phyloP scores from a whole-genome alignment of 2,797 vertebrate species.

The Acropternis orthonyx region DNA sequence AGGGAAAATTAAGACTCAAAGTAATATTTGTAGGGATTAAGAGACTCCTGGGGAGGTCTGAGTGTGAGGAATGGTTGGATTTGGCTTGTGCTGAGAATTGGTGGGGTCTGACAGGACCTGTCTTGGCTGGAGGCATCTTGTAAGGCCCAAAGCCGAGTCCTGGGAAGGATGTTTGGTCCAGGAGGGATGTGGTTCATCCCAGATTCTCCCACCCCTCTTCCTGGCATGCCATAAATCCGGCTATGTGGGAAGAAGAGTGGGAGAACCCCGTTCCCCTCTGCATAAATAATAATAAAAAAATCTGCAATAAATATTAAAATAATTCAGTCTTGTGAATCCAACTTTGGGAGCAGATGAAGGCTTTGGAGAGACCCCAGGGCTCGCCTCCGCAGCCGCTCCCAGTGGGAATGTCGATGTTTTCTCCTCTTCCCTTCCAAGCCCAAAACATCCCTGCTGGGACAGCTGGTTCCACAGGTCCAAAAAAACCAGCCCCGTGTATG shows the following conservation, averaged over 20 bases:
- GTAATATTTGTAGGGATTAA: not conserved
- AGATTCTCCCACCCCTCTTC: not conserved
- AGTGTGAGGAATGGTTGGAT: not conserved
- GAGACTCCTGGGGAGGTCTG: not conserved
- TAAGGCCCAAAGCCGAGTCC: not conserved
- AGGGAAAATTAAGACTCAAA: not conserved
- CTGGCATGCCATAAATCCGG: not conserved
- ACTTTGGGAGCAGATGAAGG: not conserved
- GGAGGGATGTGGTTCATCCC: not conserved
- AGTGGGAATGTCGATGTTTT: not conserved
- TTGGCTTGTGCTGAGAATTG: not conserved
- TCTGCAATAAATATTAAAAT: not conserved
- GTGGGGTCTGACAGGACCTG: not conserved
- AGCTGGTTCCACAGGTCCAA: constrained; percentile 20
- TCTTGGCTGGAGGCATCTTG: not conserved
- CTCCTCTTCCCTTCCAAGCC: not conserved
- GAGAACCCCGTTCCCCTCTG: not conserved
- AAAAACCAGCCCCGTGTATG: not conserved
- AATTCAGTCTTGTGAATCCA: not conserved
- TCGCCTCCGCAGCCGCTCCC: accelerated
- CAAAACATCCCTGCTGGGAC: not conserved
- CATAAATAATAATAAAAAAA: not conserved
- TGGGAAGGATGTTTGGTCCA: not conserved
- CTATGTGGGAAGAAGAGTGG: not conserved
- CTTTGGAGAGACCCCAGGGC: not conserved